Evolutionary conservation across 2,888 invertebrate species (phyloP), one percentile per base, ranked within the genome.

Genomic region (Aspidiotus rigidus): DNA sequence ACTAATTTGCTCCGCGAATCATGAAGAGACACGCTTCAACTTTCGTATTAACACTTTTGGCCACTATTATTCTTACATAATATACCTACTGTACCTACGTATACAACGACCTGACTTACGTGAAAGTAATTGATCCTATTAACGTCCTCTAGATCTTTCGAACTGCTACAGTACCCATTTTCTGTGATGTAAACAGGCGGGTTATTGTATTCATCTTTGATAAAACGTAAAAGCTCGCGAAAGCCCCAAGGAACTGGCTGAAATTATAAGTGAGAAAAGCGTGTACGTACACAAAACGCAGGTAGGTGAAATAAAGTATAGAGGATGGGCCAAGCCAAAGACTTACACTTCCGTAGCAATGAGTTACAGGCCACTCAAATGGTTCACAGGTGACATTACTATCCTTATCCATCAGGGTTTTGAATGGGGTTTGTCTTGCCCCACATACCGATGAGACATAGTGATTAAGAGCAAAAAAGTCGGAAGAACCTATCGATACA

Each of bases 401-500:
- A 63, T 69, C 69, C 16, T 16, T 16, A n/a, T 49, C 55, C 17
- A 44, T 62, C 56, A 44, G 11, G 39, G 62, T n/a, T 10, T 49
- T 41, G 17, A n/a, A 39, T 59, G 49, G 8, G 71, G 71, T 56
- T 62, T 60, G 10, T 15, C 60, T 5, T 69, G 70, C 28, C 1
- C 71, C 69, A 0, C 80, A 79, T 74, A 85, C 73, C 71, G 77
- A 79, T 0, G 85, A 81, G 0, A 87, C 85, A 75, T 91, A 91
- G 71, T 86, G 83, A 76, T 90, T 90, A 15, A 90, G 76, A 0
- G 88, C 89, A 64, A 90, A 80, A 77, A 87, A 89, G 75, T 92
- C 90, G 1, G 81, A 80, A 0, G 87, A 84, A 74, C 80, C 84
- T 75, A n/a, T n/a, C 1, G n/a, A 49, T 2, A n/a, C 6, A n/a